Evolutionary conservation across 2,888 invertebrate genomes (phyloP), one percentile per base, ranked within the genome.

Genomic region (Hirtodrosophila duncani): DNA sequence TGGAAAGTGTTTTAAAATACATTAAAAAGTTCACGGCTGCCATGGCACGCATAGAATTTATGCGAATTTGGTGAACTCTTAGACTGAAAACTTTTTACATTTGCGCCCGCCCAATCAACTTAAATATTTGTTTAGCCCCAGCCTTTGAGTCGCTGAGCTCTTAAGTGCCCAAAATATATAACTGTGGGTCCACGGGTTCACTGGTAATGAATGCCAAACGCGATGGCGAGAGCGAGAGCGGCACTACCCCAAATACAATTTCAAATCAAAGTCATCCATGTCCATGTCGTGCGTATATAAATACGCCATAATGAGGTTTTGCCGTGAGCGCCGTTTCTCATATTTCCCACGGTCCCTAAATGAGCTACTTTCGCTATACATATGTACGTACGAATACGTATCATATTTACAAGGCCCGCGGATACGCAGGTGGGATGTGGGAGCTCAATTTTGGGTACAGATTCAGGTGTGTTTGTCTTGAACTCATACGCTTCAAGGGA

Each of bases 1-100:
- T 80, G 82, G 82, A 78, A 78, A 78, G 77, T 78, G 81, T 78
- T 78, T 78, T 78, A 78, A 78, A 82, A 78, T 82, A 82, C 77
- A 78, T 78, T 78, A 78, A 78, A 80, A 78, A 78, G 78, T 78
- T 78, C 81, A 69, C 63, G 82, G 71, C 74, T 69, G 79, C 79
- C 71, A 59, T 57, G 78, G 74, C 81, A 79, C 81, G 81, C 79
- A 81, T 81, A 75, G 71, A 75, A 75, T 75, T 75, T 75, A 75
- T 75, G 74, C 81, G 81, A 79, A 79, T 71, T 75, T 75, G 64
- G 74, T 75, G 77, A 75, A 75, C 81, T 79, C 80, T 55, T 37
- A 58, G 68, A 81, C 71, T 70, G 79, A 52, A 78, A 74, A 72
- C 78, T 72, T 72, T 72, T 69, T 72, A 69, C 81, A 77, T 72